These are phyloP conservation scores for Dryadula phaetusa DNA, from an alignment of 2,888 invertebrate genomes.

Conservation along the genomic window DNA sequence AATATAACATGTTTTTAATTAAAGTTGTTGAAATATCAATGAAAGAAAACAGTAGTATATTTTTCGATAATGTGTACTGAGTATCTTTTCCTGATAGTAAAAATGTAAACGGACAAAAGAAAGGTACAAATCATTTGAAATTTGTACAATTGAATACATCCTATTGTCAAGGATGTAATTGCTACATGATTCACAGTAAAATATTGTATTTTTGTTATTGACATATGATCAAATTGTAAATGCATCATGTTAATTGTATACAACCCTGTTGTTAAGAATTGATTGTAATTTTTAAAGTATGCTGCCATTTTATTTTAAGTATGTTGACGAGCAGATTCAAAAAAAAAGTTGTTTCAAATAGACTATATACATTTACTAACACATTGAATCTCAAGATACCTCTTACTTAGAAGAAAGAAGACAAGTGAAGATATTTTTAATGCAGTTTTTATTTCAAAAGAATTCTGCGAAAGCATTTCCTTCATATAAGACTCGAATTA, in stretches of 20 bases:
- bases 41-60: too few species aligned
- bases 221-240: conserved; percentile 1
- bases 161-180: background rate
- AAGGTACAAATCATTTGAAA: background rate
- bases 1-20: background rate
- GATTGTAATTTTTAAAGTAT: conserved; percentile 12
- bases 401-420: background rate
- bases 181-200: background rate
- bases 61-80: too few species aligned
- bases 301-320: conserved; percentile 13
- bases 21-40: background rate
- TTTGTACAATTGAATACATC: background rate
- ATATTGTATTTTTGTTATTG: background rate
- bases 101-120: background rate
- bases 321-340: conserved; percentile 10
- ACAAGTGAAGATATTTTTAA: conserved; percentile 9
- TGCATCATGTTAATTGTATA: background rate
- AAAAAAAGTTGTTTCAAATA: background rate
- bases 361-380: background rate
- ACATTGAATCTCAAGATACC: conserved; percentile 7
- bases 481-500: conserved; percentile 12
- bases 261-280: conserved; percentile 12
- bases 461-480: background rate
- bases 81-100: too few species aligned
- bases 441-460: conserved; percentile 13